phyloP scores from a whole-genome alignment of 1,140 invertebrate genomes.

The Ylistrum balloti region DNA sequence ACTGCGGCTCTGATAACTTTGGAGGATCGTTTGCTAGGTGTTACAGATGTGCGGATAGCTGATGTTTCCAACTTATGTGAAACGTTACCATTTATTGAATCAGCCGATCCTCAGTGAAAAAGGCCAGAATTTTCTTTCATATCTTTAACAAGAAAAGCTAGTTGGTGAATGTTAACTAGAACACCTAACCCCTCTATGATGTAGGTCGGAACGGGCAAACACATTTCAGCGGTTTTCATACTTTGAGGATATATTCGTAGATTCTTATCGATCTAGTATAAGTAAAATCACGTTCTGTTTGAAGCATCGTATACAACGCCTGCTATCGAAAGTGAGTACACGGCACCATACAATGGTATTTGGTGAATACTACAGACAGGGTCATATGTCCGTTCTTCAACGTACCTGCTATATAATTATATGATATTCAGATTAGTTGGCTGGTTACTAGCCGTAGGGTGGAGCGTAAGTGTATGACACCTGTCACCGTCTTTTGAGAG shows the following conservation, averaged over 20 bases:
- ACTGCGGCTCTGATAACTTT: neutral
- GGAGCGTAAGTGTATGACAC: no score
- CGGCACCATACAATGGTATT: no score
- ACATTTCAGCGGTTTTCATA: neutral
- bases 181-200: neutral
- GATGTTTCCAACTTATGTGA: neutral
- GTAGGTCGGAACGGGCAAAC: neutral
- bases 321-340: no score
- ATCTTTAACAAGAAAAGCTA: neutral
- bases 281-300: no score
- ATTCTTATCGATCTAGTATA: neutral
- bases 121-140: neutral
- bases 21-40: neutral
- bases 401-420: no score
- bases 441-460: no score
- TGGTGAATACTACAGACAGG: no score
- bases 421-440: no score
- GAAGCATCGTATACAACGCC: no score
- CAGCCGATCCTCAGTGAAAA: neutral
- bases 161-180: neutral
- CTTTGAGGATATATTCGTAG: neutral
- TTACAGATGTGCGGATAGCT: neutral
- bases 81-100: slow-evolving; percentile 25
- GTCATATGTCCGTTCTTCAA: no score
- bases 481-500: no score